Evolutionary conservation across 2,888 invertebrate species (phyloP), one percentile per base, ranked within the genome.

Genomic region (Nomada lathburiana): DNA sequence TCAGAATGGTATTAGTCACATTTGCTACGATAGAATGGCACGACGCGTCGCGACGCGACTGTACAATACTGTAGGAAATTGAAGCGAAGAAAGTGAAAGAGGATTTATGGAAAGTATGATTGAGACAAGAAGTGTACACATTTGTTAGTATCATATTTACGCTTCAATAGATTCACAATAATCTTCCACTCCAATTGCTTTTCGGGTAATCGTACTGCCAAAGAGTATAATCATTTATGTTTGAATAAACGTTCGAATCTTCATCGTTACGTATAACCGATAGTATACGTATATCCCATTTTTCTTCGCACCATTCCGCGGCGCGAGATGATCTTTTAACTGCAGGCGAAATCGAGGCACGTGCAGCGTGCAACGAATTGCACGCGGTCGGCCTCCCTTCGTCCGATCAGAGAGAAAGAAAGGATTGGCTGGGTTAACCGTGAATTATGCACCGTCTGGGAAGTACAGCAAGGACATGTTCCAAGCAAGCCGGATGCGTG

Each of bases 291-390:
- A 3, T 29, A 29, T 36, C 7, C 7, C 36, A 7, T 36, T 65
- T 69, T 26, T 72, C 80, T 67, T 77, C 42, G 44, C 55, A 47
- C 36, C 36, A 36, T 36, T 36, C 36, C 36, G 36, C 36, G 36
- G 7, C 0, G 36, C 36, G 36, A 36, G 5, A 36, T 36, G 36
- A 26, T 59, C 50, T 50, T 77, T 63, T 82, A 73, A 73, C 84
- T 83, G 81, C 76, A 68, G 68, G 76, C 84, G 74, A 80, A 70
- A 85, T 77, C 68, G 73, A 70, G 85, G 87, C 87, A 87, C 87
- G 87, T 87, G 87, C 82, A 84, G 63, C 74, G 63, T n/a, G 64
- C 65, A 70, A 69, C 50, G 59, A 67, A 65, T 44, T 70, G 77
- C 68, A 57, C 69, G 57, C 68, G 42, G 76, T 60, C 70, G 11